Conservation (phyloP, 2,888 invertebrate genomes). For the Folsomia candida region DNA sequence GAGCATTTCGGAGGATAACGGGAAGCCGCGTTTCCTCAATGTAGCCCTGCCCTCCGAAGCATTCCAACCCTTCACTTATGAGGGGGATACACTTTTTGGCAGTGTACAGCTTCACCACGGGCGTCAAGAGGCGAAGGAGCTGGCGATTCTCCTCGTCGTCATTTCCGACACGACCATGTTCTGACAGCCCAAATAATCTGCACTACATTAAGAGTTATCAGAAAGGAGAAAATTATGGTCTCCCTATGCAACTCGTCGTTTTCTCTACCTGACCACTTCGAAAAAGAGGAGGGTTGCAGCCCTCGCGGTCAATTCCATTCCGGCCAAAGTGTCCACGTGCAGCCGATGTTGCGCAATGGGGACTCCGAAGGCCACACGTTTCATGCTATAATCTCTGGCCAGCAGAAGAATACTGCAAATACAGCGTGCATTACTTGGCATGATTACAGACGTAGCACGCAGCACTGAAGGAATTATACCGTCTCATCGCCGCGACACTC, state of each 20-base stretch:
- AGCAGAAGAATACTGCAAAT: constrained; percentile 56
- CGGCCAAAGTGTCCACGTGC: constrained; percentile 58
- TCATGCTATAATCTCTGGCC: constrained; percentile 58
- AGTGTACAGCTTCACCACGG: constrained; percentile 60
- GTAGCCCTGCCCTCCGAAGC: constrained; percentile 62
- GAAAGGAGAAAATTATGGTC: background rate
- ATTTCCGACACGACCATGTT: constrained; percentile 51
- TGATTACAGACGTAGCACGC: no score
- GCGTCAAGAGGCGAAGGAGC: constrained; percentile 59
- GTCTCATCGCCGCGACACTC: constrained; percentile 56
- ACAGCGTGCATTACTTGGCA: background rate
- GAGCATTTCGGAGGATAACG: constrained; percentile 58
- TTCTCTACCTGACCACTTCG: constrained; percentile 56
- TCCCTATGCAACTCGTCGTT: no score
- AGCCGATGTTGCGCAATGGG: constrained; percentile 56
- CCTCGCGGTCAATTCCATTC: constrained; percentile 58
- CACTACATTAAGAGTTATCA: background rate
- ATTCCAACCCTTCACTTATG: constrained; percentile 59
- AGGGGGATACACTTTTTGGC: constrained; percentile 59
- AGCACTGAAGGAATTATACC: no score
- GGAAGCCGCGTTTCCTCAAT: constrained; percentile 62
- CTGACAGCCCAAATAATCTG: constrained; percentile 56
- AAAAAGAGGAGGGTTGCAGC: constrained; percentile 56
- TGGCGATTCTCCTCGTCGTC: constrained; percentile 53
- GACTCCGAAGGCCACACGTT: constrained; percentile 58